These are phyloP conservation scores for Mesochorus sp. DNA, from an alignment of 2,888 invertebrate genomes.

Conservation along the genomic window DNA sequence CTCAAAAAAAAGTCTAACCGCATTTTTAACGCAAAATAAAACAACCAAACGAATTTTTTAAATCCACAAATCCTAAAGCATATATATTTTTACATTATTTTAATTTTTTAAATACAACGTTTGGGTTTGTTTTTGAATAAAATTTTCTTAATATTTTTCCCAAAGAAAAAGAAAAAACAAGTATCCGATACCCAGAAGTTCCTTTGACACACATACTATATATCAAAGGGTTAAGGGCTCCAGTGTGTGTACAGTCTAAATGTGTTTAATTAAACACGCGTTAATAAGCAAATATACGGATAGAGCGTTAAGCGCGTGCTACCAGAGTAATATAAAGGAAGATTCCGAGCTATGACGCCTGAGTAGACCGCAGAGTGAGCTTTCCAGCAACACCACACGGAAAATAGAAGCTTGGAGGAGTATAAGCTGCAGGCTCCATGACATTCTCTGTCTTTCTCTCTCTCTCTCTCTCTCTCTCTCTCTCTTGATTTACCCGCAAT, in stretches of 20 bases:
- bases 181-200: no score
- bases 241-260: not conserved
- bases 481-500: slow-evolving; percentile 29
- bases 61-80: no score
- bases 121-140: no score
- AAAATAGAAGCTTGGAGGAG: slow-evolving; percentile 41
- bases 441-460: slow-evolving; percentile 32
- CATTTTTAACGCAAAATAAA: no score
- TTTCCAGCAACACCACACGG: slow-evolving; percentile 45
- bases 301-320: slow-evolving; percentile 3
- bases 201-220: slow-evolving; percentile 1
- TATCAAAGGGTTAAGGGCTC: not conserved
- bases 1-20: no score
- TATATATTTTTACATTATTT: no score
- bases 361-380: slow-evolving; percentile 8
- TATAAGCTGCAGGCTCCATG: slow-evolving; percentile 45
- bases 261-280: slow-evolving; percentile 23
- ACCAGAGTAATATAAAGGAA: slow-evolving; percentile 29
- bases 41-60: no score
- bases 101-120: no score
- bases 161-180: no score
- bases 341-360: slow-evolving; percentile 24
- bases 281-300: slow-evolving; percentile 24
- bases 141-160: no score
- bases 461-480: slow-evolving; percentile 20